Conservation (phyloP, 2,888 invertebrate species). For the Nomada lathburiana region DNA sequence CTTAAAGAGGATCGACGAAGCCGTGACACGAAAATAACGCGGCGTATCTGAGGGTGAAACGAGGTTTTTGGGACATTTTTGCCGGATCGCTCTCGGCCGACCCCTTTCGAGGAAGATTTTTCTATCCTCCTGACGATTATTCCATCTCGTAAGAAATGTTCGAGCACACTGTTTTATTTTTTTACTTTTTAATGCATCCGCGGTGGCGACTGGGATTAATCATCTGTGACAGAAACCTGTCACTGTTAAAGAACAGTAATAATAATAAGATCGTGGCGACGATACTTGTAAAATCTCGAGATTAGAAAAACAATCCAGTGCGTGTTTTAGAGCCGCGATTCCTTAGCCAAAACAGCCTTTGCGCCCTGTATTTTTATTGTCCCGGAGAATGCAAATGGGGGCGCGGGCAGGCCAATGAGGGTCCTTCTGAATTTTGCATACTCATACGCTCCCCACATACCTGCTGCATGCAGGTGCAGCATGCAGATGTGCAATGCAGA, state of each 20-base stretch:
- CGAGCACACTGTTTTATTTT: too few relatives aligned
- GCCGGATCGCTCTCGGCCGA: too few relatives aligned
- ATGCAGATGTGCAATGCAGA: constrained; percentile 33
- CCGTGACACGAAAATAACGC: constrained; percentile 22
- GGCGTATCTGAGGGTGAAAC: background rate
- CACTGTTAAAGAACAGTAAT: too few relatives aligned
- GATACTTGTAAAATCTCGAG: background rate
- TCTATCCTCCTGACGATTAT: too few relatives aligned
- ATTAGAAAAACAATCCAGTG: background rate
- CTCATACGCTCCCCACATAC: background rate
- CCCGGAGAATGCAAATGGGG: background rate
- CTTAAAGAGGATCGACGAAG: constrained; percentile 44
- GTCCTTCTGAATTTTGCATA: constrained; percentile 25
- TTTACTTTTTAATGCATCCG: too few relatives aligned
- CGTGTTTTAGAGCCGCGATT: background rate
- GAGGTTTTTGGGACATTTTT: background rate
- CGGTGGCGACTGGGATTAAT: too few relatives aligned
- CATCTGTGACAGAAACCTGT: too few relatives aligned
- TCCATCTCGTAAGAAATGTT: too few relatives aligned
- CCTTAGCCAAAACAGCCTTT: background rate
- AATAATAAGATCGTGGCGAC: too few relatives aligned
- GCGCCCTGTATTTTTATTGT: background rate
- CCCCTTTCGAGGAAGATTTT: too few relatives aligned
- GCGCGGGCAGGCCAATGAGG: background rate
- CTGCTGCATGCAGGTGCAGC: constrained; percentile 15